phyloP scores from a whole-genome alignment of 2,888 invertebrate species.

The Antheraea yamamai region DNA sequence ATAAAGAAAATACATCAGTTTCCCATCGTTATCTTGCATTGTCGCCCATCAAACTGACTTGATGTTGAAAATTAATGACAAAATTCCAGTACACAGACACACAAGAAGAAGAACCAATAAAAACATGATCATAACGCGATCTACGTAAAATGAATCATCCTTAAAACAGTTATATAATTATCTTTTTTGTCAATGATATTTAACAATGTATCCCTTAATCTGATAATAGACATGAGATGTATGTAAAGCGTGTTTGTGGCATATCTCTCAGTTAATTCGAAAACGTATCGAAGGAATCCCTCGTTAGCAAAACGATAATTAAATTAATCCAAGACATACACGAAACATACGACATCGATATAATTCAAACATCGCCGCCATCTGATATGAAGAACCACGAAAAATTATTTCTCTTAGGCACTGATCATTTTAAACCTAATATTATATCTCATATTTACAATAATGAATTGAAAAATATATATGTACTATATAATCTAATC shows the following conservation, averaged over 20 bases:
- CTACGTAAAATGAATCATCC: too few relatives aligned
- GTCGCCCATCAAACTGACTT: too few relatives aligned
- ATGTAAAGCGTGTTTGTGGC: neutral
- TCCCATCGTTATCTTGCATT: too few relatives aligned
- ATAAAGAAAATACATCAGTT: too few relatives aligned
- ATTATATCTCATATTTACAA: neutral
- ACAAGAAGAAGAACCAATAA: too few relatives aligned
- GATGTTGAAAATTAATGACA: too few relatives aligned
- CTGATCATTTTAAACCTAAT: slow-evolving; percentile 4
- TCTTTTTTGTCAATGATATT: too few relatives aligned
- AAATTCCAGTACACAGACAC: too few relatives aligned
- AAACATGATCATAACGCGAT: too few relatives aligned
- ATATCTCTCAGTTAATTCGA: neutral
- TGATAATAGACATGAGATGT: too few relatives aligned
- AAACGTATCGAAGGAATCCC: neutral
- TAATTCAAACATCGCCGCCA: neutral
- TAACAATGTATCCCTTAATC: too few relatives aligned
- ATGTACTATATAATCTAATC: neutral
- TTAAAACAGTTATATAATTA: too few relatives aligned
- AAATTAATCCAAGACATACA: neutral
- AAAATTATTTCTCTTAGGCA: slow-evolving; percentile 8
- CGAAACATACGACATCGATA: neutral
- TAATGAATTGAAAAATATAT: slow-evolving; percentile 8
- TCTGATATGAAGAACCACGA: slow-evolving; percentile 11
- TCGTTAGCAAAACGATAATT: neutral